Percentiles rank a stretch among this genome's conserved stretches.
These are phyloP conservation scores for Atethmia centrago DNA, from an alignment of 2,888 invertebrate genomes.

Conservation along the genomic window DNA sequence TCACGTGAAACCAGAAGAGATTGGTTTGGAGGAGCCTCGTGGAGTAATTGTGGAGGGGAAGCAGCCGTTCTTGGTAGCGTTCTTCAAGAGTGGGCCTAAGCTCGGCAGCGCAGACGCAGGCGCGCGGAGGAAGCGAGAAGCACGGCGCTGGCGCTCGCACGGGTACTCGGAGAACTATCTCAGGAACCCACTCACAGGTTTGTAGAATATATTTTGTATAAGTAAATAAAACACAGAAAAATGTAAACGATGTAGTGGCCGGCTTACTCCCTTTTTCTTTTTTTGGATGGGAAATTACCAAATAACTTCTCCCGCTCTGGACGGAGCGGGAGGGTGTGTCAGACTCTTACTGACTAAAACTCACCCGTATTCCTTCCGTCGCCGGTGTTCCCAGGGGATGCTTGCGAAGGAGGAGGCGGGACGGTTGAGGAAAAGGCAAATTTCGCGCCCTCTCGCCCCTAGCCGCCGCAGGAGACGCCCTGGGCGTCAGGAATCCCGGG, in stretches of 20 bases:
- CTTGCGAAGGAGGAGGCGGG: no score
- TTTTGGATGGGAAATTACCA: no score
- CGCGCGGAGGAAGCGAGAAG: constrained; percentile 91
- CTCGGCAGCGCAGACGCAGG: constrained; percentile 88
- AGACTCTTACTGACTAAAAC: no score
- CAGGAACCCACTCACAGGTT: constrained; percentile 90
- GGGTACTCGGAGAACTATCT: constrained; percentile 89
- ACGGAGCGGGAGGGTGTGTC: no score
- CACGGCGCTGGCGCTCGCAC: constrained; percentile 89
- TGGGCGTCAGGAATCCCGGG: no score
- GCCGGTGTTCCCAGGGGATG: no score
- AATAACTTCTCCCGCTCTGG: no score
- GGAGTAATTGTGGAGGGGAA: constrained; percentile 92
- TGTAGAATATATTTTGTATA: not conserved
- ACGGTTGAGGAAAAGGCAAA: no score
- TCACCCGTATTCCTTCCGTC: no score
- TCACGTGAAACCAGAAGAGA: constrained; percentile 95
- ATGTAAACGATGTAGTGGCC: not conserved
- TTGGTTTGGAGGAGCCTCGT: constrained; percentile 94
- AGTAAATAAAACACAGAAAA: not conserved
- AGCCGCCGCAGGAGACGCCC: no score
- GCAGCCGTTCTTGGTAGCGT: constrained; percentile 98
- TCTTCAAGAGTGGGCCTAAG: constrained; percentile 93
- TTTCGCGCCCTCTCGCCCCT: no score
- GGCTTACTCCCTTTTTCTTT: not conserved